Evolutionary conservation across 2,888 invertebrate species (phyloP), one percentile per base, ranked within the genome.

Genomic region (Antitype chi): DNA sequence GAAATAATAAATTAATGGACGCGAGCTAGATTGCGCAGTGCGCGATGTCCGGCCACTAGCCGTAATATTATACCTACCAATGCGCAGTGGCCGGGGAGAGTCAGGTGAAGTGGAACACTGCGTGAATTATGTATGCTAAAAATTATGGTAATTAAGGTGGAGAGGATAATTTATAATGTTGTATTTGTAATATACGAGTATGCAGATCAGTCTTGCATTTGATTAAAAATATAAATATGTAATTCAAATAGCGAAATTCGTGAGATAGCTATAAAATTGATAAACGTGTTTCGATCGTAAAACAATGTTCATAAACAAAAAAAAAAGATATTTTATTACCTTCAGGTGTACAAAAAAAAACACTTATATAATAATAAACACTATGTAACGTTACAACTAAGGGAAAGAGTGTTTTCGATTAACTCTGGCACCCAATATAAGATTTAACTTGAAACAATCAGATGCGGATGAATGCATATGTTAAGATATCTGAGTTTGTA

Each of bases 21-120:
- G 89, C 83, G 91, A 91, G 91, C 87, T 90, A 92, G 91, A 94
- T 93, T 92, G 91, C 90, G 90, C 89, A 90, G 92, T 89, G 88
- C 81, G 92, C 90, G 90, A 95, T 95, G 94, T 95, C 95, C 95
- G 94, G 94, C 90, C 88, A 82, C 91, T 89, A 88, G 87, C 87
- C 87, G 95, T 95, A 95, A 95, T 90, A 91, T 91, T 94, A 95
- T 89, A 94, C 94, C 85, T 89, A 94, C 94, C 85, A 86, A 89
- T 90, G 91, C 89, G 90, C 90, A 90, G 89, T 90, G 87, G 85
- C 78, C 60, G 88, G 83, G 92, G 90, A 88, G 52, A 9, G 7
- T 15, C 32, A 89, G 87, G 70, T 60, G 62, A 81, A 81, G 47
- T 74, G 80, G 80, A 80, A 70, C 73, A 73, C 4, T 57, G 11